phyloP scores from a whole-genome alignment of 2,113 vertebrate genomes.

The Callipepla squamata region DNA sequence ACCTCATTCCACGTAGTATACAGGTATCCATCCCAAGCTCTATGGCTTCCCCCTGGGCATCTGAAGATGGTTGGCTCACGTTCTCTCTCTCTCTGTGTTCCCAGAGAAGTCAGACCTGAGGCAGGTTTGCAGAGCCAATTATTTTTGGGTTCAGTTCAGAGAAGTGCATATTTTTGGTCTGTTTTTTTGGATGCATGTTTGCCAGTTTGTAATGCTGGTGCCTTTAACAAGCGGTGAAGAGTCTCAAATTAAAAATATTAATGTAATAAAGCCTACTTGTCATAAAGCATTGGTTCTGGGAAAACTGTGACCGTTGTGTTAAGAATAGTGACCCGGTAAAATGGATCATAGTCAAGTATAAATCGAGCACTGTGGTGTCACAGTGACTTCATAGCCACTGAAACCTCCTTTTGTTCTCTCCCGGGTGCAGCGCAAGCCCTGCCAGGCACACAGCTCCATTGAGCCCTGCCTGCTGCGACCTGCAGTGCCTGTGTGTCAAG shows the following conservation, averaged over 20 bases:
- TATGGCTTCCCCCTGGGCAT: fast-evolving
- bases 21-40: not conserved
- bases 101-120: not conserved
- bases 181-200: not conserved
- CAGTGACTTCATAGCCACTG: not conserved
- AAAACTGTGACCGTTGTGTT: too few species aligned
- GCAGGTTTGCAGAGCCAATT: not conserved
- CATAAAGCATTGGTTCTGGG: not conserved
- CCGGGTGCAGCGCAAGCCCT: not conserved
- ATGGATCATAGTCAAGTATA: fast-evolving
- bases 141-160: not conserved
- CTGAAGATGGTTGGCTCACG: fast-evolving
- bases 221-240: not conserved
- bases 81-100: not conserved
- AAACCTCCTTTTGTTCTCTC: not conserved
- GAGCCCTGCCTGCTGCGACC: fast-evolving
- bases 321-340: not conserved
- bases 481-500: not conserved
- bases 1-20: not conserved
- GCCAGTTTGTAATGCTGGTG: not conserved
- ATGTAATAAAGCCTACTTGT: not conserved
- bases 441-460: not conserved
- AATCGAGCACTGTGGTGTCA: not conserved
- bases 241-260: not conserved
- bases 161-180: not conserved